Conservation (phyloP, 2,888 invertebrate genomes). For the Scaptomyza polygonia region DNA sequence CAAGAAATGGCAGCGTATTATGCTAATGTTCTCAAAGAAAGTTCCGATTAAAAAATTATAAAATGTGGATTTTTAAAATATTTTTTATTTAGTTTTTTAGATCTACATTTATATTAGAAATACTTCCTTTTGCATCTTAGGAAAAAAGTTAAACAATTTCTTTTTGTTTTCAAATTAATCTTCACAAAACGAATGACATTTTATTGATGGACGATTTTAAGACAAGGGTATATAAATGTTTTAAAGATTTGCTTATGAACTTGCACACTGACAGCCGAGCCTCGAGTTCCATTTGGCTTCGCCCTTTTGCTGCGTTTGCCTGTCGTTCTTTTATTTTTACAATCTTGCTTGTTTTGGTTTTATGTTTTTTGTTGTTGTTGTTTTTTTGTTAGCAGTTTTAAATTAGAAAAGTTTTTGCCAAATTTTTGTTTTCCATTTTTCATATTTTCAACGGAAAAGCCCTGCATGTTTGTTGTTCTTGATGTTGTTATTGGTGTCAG, state of each 20-base stretch:
- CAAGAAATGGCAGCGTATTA: background rate
- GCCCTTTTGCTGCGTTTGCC: constrained; percentile 59
- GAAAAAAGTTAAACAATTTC: too few species aligned
- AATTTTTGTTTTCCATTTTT: constrained; percentile 80
- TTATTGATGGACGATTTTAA: background rate
- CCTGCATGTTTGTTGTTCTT: constrained; percentile 68
- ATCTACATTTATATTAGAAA: too few species aligned
- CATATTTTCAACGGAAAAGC: constrained; percentile 77
- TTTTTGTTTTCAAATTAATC: too few species aligned
- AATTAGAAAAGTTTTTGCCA: constrained; percentile 78
- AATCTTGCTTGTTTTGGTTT: constrained; percentile 38
- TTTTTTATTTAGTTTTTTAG: too few species aligned
- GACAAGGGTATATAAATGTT: constrained; percentile 57
- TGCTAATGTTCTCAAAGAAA: background rate
- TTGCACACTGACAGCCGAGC: constrained; percentile 32
- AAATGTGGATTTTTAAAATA: too few species aligned
- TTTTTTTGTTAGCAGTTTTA: constrained; percentile 76
- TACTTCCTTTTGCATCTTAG: too few species aligned
- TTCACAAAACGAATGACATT: background rate
- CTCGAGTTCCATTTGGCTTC: constrained; percentile 39
- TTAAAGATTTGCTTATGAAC: constrained; percentile 65
- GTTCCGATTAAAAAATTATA: too few species aligned
- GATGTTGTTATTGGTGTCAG: constrained; percentile 55
- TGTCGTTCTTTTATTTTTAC: constrained; percentile 55
- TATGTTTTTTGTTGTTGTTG: constrained; percentile 62